These are phyloP conservation scores for Pluvialis apricaria DNA, from an alignment of 2,113 vertebrate species.

Conservation along the genomic window DNA sequence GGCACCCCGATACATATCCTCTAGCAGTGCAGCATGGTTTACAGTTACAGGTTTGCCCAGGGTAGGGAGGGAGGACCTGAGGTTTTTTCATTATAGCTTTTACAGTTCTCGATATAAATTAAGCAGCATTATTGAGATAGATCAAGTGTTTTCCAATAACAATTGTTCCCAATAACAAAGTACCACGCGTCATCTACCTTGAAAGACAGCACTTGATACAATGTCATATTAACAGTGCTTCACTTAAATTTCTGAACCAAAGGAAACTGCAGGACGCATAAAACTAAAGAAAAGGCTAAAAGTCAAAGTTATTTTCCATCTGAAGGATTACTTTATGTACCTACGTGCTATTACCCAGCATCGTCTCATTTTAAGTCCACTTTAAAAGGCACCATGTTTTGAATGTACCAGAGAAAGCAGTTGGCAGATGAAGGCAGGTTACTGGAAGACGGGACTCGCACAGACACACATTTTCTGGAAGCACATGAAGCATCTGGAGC, in stretches of 20 bases:
- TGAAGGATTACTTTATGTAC: not conserved
- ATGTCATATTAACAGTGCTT: not conserved
- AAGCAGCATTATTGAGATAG: not conserved
- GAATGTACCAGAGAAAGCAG: not conserved
- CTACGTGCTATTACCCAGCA: not conserved
- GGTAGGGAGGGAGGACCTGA: not conserved
- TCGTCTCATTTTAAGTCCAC: not conserved
- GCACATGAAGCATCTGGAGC: not conserved
- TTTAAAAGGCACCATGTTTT: not conserved
- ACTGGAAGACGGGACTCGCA: not conserved
- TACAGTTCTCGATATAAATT: not conserved
- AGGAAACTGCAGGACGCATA: not conserved
- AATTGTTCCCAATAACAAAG: not conserved
- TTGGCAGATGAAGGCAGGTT: not conserved
- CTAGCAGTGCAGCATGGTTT: not conserved
- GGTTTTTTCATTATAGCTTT: not conserved
- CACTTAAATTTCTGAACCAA: not conserved
- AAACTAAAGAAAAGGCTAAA: not conserved
- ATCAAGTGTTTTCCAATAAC: not conserved
- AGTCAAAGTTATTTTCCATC: not conserved
- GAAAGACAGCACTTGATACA: not conserved
- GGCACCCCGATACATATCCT: not conserved
- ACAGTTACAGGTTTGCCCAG: not conserved
- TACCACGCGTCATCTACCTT: not conserved
- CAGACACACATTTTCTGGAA: slow-evolving; percentile 21